Evolutionary conservation across 2,797 vertebrate species (phyloP), one percentile per base, ranked within the genome.

Genomic region (Strix occidentalis): DNA sequence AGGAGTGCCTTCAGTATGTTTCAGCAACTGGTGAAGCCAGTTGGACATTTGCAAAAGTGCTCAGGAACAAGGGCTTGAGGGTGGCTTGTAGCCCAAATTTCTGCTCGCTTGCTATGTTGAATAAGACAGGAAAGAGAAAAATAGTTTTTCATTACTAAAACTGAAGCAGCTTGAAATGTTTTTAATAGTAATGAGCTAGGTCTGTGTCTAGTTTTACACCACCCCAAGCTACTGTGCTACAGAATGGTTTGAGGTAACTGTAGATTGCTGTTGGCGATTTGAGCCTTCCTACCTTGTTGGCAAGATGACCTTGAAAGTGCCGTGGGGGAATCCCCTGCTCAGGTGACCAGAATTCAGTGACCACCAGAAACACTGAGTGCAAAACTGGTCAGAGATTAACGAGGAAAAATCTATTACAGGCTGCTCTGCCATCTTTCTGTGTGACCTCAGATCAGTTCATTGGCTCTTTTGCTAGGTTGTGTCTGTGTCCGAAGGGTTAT

Each of bases 361-460:
- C 43, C 66, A 61, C 19, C 35, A 69, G 84, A 33, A 60, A 16
- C 16, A 31, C 0, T 0, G 4, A 65, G 33, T 48, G 41, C n/a
- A 61, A 77, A 81, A 29, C 29, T 29, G 18, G 46, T 54, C 0
- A 0, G 33, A 1, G 5, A 18, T 80, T 50, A 74, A 70, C n/a
- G 60, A 80, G 31, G n/a, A 74, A 56, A 41, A 61, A 43, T 61
- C 50, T 46, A 2, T 46, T 81, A 16, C 4, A 48, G 63, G 2
- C 11, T 54, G 29, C 50, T 50, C 79, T 78, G 45, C 51, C 41
- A 18, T 78, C 28, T 75, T 57, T 48, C 45, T 63, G 13, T 31
- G 31, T 61, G 89, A 56, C 65, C 31, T 84, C 37, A 20, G 26
- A 24, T 78, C 10, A 6, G 45, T 87, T 84, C 28, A 19, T 61